Conservation (phyloP, 2,797 vertebrate species). For the Paramormyrops hopkinsi region DNA sequence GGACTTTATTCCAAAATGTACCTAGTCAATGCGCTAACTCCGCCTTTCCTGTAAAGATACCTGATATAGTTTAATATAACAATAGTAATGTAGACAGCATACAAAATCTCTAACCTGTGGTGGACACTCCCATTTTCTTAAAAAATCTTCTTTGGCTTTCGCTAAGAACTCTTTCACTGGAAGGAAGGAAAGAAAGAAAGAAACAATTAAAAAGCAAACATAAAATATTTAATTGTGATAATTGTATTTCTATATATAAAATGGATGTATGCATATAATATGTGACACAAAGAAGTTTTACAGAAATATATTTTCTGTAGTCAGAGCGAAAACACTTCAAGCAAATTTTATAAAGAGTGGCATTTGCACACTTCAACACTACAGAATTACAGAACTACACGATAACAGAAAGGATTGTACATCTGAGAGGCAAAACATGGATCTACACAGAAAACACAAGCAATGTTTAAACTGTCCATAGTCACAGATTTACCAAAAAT, state of each 20-base stretch:
- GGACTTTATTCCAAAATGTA: background rate
- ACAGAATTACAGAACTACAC: background rate
- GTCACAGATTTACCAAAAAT: conserved; percentile 62
- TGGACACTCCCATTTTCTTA: conserved; percentile 97
- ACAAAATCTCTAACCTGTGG: conserved; percentile 71
- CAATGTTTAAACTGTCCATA: conserved; percentile 69
- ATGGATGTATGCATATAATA: background rate
- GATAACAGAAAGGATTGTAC: conserved; percentile 29
- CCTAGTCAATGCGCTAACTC: background rate
- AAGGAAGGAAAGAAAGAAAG: conserved; percentile 32
- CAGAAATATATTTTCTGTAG: background rate
- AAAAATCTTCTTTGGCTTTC: conserved; percentile 99
- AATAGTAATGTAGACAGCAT: background rate
- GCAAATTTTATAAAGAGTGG: background rate
- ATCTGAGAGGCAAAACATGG: conserved; percentile 47
- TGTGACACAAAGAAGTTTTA: background rate
- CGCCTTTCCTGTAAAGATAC: background rate
- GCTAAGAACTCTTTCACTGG: conserved; percentile 98
- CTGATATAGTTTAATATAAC: background rate
- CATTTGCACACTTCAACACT: background rate
- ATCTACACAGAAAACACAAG: conserved; percentile 56
- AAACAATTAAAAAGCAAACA: background rate
- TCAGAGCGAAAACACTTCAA: background rate
- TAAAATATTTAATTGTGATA: background rate
- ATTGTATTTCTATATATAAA: background rate